Evolutionary conservation across 2,797 vertebrate species (phyloP).

Genomic region (Xenops minutus): DNA sequence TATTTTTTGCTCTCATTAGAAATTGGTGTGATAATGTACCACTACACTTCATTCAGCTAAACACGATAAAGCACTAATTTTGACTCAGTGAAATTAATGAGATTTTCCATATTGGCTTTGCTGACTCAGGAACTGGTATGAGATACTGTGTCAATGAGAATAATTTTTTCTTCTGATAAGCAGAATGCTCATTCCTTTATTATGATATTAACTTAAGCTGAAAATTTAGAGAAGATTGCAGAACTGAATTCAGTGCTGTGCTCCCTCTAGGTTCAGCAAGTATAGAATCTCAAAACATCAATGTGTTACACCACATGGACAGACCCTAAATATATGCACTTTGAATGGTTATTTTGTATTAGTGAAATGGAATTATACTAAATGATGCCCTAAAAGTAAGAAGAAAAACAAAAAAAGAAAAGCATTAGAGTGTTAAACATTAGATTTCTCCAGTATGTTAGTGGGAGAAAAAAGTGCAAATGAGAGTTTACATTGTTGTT

Average conservation of each 20-base stretch:
- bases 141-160: not conserved
- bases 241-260: not conserved
- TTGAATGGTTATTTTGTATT: not conserved
- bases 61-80: not conserved
- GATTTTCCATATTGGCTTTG: not conserved
- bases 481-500: not conserved
- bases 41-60: not conserved
- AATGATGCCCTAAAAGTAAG: not conserved
- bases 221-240: not conserved
- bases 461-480: not conserved
- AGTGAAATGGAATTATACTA: not conserved
- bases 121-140: not conserved
- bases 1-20: not conserved
- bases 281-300: not conserved
- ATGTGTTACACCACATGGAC: fast-evolving
- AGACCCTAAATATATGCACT: not conserved
- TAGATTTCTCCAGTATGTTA: not conserved
- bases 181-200: not conserved
- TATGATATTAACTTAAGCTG: not conserved
- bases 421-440: not conserved
- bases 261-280: not conserved
- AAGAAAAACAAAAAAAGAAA: no score
- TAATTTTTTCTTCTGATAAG: not conserved
- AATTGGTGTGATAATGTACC: not conserved
- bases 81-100: not conserved